Base-by-base conservation (phyloP, 2,888 invertebrate genomes). In the Ormyrus nitidulus region DNA sequence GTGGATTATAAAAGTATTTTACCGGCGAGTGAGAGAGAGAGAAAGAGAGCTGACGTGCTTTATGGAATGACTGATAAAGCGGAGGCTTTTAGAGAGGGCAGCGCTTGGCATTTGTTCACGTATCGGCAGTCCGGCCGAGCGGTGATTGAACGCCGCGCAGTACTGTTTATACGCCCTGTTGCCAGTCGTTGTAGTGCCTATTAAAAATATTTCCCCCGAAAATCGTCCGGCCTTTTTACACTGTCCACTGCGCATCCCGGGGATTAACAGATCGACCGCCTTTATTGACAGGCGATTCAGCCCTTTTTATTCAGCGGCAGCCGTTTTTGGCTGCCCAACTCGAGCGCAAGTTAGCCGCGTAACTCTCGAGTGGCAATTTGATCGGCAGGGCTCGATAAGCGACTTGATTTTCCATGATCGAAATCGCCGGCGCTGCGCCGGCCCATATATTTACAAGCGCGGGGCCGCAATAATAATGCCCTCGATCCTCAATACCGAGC, bases 391-490 rank as follows among this genome's bases (percentile, higher is more conserved):
- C 9, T 19, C 19, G 48, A 48, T 64, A 54, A 65, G 13, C 5
- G 48, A n/a, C 34, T 65, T 56, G 7, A 56, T 65, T 62, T 56
- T 56, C 65, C 65, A 56, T 11, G 65, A 74, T 74, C 65, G 56
- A 56, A 74, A 74, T 49, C 46, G 2, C 46, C 46, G 11, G 6
- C 46, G n/a, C 49, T 70, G 6, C 11, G 5, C 49, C 49, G 3
- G 7, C 49, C 13, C 11, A 1, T 61, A 54, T 73, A 74, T 74
- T 74, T 74, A 74, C 56, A 74, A 34, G 34, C 34, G 4, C 34
- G 4, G 34, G 13, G 56, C 49, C 7, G 56, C 66, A 13, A 66
- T 66, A 53, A 75, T 75, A 75, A 73, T 73, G 64, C 53, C 19
- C 54, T 54, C 54, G 56, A 74, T 65, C 48, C 61, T 61, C 51